A percentile compares a stretch with the other conserved stretches of the same genome.
Conservation (phyloP, 2,888 invertebrate genomes). For the Xestia c-nigrum region DNA sequence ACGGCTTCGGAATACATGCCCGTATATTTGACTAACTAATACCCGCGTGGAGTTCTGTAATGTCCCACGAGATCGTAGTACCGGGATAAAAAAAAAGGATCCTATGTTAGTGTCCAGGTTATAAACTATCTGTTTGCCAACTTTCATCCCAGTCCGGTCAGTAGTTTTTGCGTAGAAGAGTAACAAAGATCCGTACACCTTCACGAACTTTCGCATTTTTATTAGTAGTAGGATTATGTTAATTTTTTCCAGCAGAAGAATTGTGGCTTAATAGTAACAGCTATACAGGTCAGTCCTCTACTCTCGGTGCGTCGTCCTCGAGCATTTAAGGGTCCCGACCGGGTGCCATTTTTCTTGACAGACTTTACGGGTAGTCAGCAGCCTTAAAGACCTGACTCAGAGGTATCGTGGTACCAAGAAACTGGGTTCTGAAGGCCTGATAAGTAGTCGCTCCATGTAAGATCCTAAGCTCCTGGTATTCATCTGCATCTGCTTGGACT, state of each 20-base stretch:
- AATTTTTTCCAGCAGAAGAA: neutral
- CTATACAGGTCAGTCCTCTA: neutral
- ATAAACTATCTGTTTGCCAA: too few relatives aligned
- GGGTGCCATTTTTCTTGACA: neutral
- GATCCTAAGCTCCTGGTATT: neutral
- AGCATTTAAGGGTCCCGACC: neutral
- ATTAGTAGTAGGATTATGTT: neutral
- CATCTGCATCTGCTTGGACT: neutral
- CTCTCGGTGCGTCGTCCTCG: neutral
- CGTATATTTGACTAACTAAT: conserved; percentile 16
- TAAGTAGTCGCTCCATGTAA: neutral
- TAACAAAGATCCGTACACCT: too few relatives aligned
- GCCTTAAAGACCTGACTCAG: neutral
- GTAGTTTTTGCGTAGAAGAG: too few relatives aligned
- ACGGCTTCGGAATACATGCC: conserved; percentile 36
- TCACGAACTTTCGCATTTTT: too few relatives aligned
- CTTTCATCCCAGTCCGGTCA: too few relatives aligned
- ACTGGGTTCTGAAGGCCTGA: neutral
- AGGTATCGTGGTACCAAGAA: neutral
- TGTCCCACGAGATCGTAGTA: too few relatives aligned
- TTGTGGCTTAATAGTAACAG: neutral
- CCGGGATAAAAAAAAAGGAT: too few relatives aligned
- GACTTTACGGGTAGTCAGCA: neutral
- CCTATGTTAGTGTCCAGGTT: too few relatives aligned
- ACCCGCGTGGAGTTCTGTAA: too few relatives aligned